Evolutionary conservation across 2,888 invertebrate genomes (phyloP).

Genomic region (Griposia aprilina): DNA sequence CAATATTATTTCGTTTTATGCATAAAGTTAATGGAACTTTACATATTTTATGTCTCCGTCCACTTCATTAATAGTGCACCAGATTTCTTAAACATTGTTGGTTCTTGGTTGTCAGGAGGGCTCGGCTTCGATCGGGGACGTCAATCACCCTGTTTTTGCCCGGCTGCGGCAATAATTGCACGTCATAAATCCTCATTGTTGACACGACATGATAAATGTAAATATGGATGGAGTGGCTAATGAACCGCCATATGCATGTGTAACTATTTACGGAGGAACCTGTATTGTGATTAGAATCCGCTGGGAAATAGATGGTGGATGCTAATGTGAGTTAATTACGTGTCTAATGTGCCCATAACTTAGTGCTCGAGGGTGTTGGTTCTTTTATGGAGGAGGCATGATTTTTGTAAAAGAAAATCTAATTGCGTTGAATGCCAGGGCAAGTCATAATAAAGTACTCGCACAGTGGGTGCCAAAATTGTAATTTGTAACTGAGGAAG

Average conservation of each 20-base stretch:
- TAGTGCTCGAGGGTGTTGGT: constrained; percentile 8
- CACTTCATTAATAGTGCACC: constrained; percentile 63
- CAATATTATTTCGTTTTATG: constrained; percentile 45
- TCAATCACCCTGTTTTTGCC: constrained; percentile 82
- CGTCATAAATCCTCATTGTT: constrained; percentile 84
- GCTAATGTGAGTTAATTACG: constrained; percentile 48
- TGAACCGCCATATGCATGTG: constrained; percentile 59
- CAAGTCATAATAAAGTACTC: background rate
- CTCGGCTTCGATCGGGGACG: constrained; percentile 61
- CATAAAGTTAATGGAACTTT: constrained; percentile 60
- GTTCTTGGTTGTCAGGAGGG: constrained; percentile 43
- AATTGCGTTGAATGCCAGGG: background rate
- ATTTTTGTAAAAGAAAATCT: background rate
- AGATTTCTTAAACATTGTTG: constrained; percentile 63
- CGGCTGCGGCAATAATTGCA: constrained; percentile 78
- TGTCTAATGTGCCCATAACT: constrained; percentile 36
- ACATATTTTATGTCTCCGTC: constrained; percentile 57
- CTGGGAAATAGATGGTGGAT: constrained; percentile 53
- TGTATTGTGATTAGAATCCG: constrained; percentile 59
- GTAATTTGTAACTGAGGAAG: background rate
- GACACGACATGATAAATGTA: constrained; percentile 83
- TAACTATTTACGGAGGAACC: constrained; percentile 21
- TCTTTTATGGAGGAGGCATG: background rate
- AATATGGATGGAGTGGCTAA: constrained; percentile 74
- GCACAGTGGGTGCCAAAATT: background rate